phyloP scores from a whole-genome alignment of 2,888 invertebrate species.

The Epistrophe eligans region DNA sequence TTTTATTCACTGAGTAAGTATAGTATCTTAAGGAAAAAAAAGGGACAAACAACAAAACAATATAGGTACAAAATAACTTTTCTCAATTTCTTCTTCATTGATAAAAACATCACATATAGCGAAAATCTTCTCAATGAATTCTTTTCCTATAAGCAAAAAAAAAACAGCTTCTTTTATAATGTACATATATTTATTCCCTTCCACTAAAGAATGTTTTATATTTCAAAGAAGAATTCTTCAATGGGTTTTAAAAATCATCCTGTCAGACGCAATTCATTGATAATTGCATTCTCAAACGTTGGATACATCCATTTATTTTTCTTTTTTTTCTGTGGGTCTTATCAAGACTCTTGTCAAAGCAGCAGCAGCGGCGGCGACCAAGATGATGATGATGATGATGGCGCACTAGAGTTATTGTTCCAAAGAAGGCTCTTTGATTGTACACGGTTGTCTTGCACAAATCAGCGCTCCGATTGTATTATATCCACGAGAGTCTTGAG shows the following conservation, averaged over 20 bases:
- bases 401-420: constrained; percentile 56
- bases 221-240: constrained; percentile 36
- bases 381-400: not conserved
- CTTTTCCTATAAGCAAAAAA: not conserved
- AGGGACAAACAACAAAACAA: not conserved
- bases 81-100: constrained; percentile 15
- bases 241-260: constrained; percentile 51
- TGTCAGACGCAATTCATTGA: constrained; percentile 66
- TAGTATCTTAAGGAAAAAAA: not conserved
- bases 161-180: constrained; percentile 7
- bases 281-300: constrained; percentile 69
- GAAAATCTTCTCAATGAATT: constrained; percentile 6
- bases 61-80: not conserved
- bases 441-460: constrained; percentile 48
- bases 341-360: constrained; percentile 18
- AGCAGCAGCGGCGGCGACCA: no score
- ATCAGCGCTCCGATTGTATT: constrained; percentile 56
- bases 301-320: constrained; percentile 16
- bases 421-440: constrained; percentile 42
- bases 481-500: constrained; percentile 21
- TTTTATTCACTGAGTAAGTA: not conserved
- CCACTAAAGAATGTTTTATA: constrained; percentile 7
- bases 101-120: constrained; percentile 11
- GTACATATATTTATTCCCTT: not conserved
- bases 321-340: not conserved